Base-by-base conservation (phyloP, 2,888 invertebrate species). In the Drosophila ustulata region DNA sequence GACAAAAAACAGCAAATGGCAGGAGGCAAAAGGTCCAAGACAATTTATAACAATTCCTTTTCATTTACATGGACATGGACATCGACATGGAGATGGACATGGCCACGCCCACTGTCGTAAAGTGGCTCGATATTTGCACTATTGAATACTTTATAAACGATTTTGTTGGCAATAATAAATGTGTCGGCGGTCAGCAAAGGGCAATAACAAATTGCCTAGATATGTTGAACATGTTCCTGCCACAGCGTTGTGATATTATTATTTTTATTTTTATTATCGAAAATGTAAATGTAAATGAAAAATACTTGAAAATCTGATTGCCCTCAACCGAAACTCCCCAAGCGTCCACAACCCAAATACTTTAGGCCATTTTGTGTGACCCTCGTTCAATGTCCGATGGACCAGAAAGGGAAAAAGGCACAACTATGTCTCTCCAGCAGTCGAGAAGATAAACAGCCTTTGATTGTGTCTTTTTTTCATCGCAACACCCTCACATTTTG, bases 1-100 rank as follows among this genome's bases (percentile, higher is more conserved):
- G 18, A 41, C 39, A 28, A 43, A 45, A 18, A 28, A 4, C 39
- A 7, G 6, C 30, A 50, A 32, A 6, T 3, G 26, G n/a, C 23
- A 30, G 4, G 5, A 4, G 25, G 11, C 46, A 75, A 77, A 79
- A 75, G 78, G 80, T 66, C 52, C 59, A 66, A 75, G 78, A 75
- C 86, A 82, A 82, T 82, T 82, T 85, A 85, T 82, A 82, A 82
- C 82, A 82, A 80, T 82, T 85, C 73, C 71, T 80, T 85, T 72
- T 66, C 80, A 78, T 82, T 82, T 82, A 72, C 82, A 78, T 75
- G 69, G 43, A 52, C 58, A 67, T 66, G 13, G 46, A 51, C 55
- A 39, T 18, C 18, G 18, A 51, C 55, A 39, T 18, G 1, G 18
- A 18, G 18, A 18, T 50, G 53, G n/a, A 41, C 41, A 47, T 41